Conservation (phyloP, 2,888 invertebrate genomes). For the Autographa gamma region DNA sequence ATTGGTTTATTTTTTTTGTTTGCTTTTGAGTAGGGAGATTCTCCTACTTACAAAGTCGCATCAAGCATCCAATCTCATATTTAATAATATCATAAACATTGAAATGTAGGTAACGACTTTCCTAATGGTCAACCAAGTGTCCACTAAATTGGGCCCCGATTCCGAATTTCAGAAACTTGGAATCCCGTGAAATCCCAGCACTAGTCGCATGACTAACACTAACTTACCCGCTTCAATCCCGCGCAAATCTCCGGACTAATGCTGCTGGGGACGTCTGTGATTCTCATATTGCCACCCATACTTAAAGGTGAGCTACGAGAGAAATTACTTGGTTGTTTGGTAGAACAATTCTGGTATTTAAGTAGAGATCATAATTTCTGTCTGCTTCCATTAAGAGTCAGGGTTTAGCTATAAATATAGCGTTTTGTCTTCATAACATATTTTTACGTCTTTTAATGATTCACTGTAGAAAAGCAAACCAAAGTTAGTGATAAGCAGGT, state of each 20-base stretch:
- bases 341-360: slow-evolving; percentile 10
- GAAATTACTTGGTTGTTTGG: slow-evolving; percentile 30
- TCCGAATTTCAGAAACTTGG: slow-evolving; percentile 46
- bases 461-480: too few species aligned
- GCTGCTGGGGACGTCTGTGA: slow-evolving; percentile 56
- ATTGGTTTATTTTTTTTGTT: too few species aligned
- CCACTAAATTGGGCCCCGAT: slow-evolving; percentile 53
- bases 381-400: slow-evolving; percentile 9
- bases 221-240: slow-evolving; percentile 58
- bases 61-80: neutral
- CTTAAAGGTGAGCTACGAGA: slow-evolving; percentile 41
- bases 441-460: too few species aligned
- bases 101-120: neutral
- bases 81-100: neutral
- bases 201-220: slow-evolving; percentile 51
- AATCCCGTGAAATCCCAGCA: slow-evolving; percentile 52
- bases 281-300: slow-evolving; percentile 63
- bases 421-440: too few species aligned
- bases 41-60: neutral
- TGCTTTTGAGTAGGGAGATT: too few species aligned
- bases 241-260: slow-evolving; percentile 62
- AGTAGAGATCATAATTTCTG: slow-evolving; percentile 39
- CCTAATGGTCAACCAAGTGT: slow-evolving; percentile 44
- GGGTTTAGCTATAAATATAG: too few species aligned
- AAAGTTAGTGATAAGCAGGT: too few species aligned